A percentile compares a stretch with the other conserved stretches of the same genome.
phyloP scores from a whole-genome alignment of 2,888 invertebrate genomes.

The Pycnomerus fuliginosus region DNA sequence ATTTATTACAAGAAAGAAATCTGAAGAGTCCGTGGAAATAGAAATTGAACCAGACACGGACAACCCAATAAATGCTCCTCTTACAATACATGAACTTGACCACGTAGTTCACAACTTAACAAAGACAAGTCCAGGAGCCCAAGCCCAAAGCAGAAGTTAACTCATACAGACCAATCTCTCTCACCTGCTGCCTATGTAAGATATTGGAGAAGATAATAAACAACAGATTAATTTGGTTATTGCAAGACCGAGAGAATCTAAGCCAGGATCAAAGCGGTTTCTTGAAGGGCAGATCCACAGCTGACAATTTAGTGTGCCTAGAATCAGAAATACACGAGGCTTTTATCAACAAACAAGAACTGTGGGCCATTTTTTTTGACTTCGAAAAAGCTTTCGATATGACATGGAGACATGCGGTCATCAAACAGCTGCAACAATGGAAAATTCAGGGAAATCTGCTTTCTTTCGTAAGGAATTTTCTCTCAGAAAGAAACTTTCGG shows the following conservation, averaged over 20 bases:
- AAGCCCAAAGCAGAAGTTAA: too few species aligned
- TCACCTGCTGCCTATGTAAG: slow-evolving; percentile 16
- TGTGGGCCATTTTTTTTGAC: slow-evolving; percentile 12
- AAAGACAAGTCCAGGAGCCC: too few species aligned
- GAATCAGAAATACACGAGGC: background rate
- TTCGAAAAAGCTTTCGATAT: slow-evolving; percentile 11
- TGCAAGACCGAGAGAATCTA: slow-evolving; percentile 2
- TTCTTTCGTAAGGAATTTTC: slow-evolving; percentile 8
- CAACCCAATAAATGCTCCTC: slow-evolving; percentile 5
- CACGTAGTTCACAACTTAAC: too few species aligned
- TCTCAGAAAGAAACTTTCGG: slow-evolving; percentile 5
- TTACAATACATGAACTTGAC: slow-evolving; percentile 9
- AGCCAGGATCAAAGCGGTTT: slow-evolving; percentile 2
- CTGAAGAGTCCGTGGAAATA: too few species aligned
- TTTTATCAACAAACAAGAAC: slow-evolving; percentile 1
- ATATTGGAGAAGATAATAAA: slow-evolving; percentile 15
- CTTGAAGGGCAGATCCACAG: slow-evolving; percentile 2
- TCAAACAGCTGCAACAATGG: slow-evolving; percentile 17
- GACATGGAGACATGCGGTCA: slow-evolving; percentile 24
- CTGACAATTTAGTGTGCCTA: slow-evolving; percentile 2
- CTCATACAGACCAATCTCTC: slow-evolving; percentile 9
- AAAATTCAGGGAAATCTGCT: slow-evolving; percentile 19
- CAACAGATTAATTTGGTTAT: slow-evolving; percentile 4
- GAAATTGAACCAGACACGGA: too few species aligned
- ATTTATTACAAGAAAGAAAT: too few species aligned